Conservation (phyloP, 2,888 invertebrate genomes). For the Chymomyza fuscimana region DNA sequence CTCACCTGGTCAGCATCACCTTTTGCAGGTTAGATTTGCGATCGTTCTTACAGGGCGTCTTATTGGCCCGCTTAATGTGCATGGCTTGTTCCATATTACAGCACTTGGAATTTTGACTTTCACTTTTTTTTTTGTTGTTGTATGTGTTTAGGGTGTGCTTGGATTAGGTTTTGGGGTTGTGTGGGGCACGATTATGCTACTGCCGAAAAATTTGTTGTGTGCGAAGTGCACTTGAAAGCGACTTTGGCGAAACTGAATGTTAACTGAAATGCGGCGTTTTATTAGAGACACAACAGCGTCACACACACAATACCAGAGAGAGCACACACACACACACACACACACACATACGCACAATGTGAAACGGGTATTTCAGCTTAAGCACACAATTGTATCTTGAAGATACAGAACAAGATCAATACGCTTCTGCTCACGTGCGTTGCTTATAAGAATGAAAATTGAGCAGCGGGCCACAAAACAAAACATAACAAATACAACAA, state of each 20-base stretch:
- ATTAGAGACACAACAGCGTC: slow-evolving; percentile 59
- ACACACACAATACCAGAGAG: slow-evolving; percentile 18
- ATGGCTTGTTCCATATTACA: slow-evolving; percentile 73
- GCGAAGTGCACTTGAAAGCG: slow-evolving; percentile 77
- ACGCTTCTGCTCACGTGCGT: slow-evolving; percentile 68
- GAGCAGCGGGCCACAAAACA: slow-evolving; percentile 14
- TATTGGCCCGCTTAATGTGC: slow-evolving; percentile 71
- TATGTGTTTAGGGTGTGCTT: slow-evolving; percentile 7
- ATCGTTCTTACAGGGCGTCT: slow-evolving; percentile 79
- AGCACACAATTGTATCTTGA: slow-evolving; percentile 54
- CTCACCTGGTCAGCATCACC: slow-evolving; percentile 79
- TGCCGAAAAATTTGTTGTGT: slow-evolving; percentile 29
- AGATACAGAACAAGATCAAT: slow-evolving; percentile 71
- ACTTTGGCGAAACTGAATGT: slow-evolving; percentile 77
- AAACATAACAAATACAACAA: slow-evolving; percentile 16
- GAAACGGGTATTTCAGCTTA: slow-evolving; percentile 22
- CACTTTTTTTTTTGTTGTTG: slow-evolving; percentile 10
- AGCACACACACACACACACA: slow-evolving; percentile 20
- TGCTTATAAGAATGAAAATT: slow-evolving; percentile 18
- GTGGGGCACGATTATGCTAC: slow-evolving; percentile 6
- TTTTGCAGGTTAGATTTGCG: slow-evolving; percentile 78
- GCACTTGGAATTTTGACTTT: slow-evolving; percentile 1
- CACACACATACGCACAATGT: slow-evolving; percentile 32
- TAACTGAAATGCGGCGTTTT: slow-evolving; percentile 76
- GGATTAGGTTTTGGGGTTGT: not conserved